Percentiles rank a stretch among this genome's conserved stretches.
Evolutionary conservation across 2,113 vertebrate genomes (phyloP).

Genomic region (Cebidichthys violaceus): DNA sequence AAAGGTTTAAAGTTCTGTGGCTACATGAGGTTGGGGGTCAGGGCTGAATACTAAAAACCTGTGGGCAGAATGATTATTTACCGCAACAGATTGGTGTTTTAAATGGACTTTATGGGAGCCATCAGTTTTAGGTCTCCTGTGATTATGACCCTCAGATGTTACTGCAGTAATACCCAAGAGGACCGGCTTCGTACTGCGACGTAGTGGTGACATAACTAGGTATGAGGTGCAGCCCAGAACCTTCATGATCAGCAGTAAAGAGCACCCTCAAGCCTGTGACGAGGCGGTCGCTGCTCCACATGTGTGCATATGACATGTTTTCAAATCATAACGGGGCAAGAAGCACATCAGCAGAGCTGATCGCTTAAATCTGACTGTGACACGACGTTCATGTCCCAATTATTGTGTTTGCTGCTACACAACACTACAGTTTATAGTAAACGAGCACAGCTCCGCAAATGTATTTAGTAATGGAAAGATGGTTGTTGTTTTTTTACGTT

Average conservation of each 20-base stretch:
- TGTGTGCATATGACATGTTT: slow-evolving; percentile 50
- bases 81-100: slow-evolving; percentile 36
- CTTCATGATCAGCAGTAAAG: slow-evolving; percentile 44
- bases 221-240: slow-evolving; percentile 47
- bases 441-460: neutral
- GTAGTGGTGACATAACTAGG: slow-evolving; percentile 10
- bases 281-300: slow-evolving; percentile 41
- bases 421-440: neutral
- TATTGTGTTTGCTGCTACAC: neutral
- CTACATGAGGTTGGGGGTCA: slow-evolving; percentile 35
- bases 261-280: slow-evolving; percentile 28
- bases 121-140: slow-evolving; percentile 36
- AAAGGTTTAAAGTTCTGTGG: slow-evolving; percentile 66
- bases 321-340: slow-evolving; percentile 6
- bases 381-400: neutral
- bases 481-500: too few species aligned
- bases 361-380: slow-evolving; percentile 21
- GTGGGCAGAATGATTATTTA: slow-evolving; percentile 60
- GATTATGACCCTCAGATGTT: slow-evolving; percentile 38
- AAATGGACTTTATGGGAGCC: slow-evolving; percentile 37
- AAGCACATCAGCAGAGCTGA: slow-evolving; percentile 3
- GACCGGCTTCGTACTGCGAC: neutral
- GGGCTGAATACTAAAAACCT: slow-evolving; percentile 37
- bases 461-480: neutral
- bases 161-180: slow-evolving; percentile 19